Percentiles rank a stretch among this genome's conserved stretches.
These are phyloP conservation scores for Campylomormyrus tamandua DNA, from an alignment of 2,113 vertebrate species.

Conservation along the genomic window DNA sequence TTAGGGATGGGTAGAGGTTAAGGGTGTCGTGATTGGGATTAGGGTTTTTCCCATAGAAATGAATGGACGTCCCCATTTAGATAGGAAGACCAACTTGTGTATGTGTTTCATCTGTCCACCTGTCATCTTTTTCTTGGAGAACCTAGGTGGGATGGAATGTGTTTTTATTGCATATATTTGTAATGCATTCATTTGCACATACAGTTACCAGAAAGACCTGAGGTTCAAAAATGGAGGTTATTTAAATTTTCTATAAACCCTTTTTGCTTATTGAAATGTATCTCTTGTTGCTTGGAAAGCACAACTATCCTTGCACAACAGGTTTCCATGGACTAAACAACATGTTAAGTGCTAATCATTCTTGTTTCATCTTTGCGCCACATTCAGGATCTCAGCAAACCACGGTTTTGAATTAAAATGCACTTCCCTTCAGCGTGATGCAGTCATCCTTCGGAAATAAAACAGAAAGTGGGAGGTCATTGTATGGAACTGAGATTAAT, in stretches of 20 bases:
- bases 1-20: too few species aligned
- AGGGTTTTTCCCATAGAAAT: too few species aligned
- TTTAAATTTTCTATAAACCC: background rate
- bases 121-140: background rate
- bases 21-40: too few species aligned
- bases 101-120: background rate
- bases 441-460: background rate
- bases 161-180: background rate
- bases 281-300: background rate
- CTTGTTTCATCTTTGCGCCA: slow-evolving; percentile 43
- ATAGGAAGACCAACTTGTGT: background rate
- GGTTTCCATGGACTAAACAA: slow-evolving; percentile 37
- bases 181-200: background rate
- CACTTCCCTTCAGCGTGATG: background rate
- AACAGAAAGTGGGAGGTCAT: background rate
- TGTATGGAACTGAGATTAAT: background rate
- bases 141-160: background rate
- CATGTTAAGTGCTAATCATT: slow-evolving; percentile 45
- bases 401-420: slow-evolving; percentile 54
- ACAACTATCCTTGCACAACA: slow-evolving; percentile 43
- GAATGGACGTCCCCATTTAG: too few species aligned
- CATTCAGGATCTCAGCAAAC: slow-evolving; percentile 46
- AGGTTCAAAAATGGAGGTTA: background rate
- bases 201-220: background rate
- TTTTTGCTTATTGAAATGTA: background rate